A percentile compares a stretch with the other conserved stretches of the same genome.
Evolutionary conservation across 2,888 invertebrate genomes (phyloP).

Genomic region (Eurois occulta): DNA sequence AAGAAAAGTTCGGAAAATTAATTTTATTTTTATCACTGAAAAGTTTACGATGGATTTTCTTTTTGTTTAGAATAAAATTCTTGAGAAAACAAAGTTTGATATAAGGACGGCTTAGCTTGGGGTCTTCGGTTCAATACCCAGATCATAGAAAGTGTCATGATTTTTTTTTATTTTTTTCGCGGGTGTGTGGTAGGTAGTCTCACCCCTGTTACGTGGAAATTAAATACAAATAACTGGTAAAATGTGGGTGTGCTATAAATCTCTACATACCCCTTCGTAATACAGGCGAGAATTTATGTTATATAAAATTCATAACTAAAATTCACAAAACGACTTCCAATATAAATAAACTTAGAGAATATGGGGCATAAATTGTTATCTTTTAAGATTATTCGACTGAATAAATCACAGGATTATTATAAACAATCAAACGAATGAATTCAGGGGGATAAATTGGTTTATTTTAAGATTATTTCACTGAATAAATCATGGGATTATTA

Average conservation of each 20-base stretch:
- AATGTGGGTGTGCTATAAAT: neutral
- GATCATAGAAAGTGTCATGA: no score
- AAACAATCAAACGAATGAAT: conserved; percentile 40
- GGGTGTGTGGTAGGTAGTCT: no score
- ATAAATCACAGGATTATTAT: conserved; percentile 48
- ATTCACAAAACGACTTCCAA: conserved; percentile 10
- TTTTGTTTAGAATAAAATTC: conserved; percentile 1
- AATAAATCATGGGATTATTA: conserved; percentile 51
- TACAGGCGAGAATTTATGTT: neutral
- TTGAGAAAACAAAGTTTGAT: neutral
- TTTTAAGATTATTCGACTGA: conserved; percentile 22
- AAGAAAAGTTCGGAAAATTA: neutral
- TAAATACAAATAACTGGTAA: neutral
- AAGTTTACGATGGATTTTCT: neutral
- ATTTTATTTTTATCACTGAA: neutral
- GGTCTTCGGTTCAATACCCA: neutral
- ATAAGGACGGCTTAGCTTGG: neutral
- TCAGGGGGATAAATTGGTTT: conserved; percentile 2
- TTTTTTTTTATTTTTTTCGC: neutral
- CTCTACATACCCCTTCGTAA: neutral
- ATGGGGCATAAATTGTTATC: conserved; percentile 19
- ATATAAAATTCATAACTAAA: conserved; percentile 2
- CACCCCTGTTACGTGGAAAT: neutral
- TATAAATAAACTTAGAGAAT: conserved; percentile 30
- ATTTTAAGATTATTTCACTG: conserved; percentile 25